Conservation (phyloP, 2,113 vertebrate genomes). For the Typhlomys cinereus region DNA sequence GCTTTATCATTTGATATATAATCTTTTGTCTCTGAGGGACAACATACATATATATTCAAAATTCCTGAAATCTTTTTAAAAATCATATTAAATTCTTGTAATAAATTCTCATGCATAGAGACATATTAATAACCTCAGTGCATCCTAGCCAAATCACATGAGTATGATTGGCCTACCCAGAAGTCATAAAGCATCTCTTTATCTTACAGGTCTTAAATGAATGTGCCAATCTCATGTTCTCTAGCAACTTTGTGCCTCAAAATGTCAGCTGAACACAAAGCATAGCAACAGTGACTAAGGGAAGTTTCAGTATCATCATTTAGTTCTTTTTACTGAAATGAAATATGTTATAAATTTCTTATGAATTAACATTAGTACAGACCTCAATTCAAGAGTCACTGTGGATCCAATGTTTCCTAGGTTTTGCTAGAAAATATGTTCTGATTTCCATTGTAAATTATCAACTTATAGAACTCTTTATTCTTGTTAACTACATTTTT, state of each 20-base stretch:
- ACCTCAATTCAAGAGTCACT: neutral
- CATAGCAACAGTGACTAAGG: neutral
- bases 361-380: neutral
- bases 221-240: neutral
- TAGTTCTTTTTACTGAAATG: too few species aligned
- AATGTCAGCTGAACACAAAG: neutral
- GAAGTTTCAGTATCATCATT: neutral
- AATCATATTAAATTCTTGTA: neutral
- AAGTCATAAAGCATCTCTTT: neutral
- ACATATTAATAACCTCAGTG: neutral
- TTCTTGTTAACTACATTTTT: too few species aligned
- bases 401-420: neutral
- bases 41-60: neutral
- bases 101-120: neutral
- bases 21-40: neutral
- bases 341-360: neutral
- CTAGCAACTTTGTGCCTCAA: neutral
- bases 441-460: neutral
- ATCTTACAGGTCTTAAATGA: neutral
- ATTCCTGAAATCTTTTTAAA: neutral
- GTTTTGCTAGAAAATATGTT: neutral
- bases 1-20: neutral
- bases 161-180: neutral
- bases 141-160: neutral
- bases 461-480: neutral